These are phyloP conservation scores for Emys orbicularis DNA, from an alignment of 2,797 vertebrate species.

Conservation along the genomic window DNA sequence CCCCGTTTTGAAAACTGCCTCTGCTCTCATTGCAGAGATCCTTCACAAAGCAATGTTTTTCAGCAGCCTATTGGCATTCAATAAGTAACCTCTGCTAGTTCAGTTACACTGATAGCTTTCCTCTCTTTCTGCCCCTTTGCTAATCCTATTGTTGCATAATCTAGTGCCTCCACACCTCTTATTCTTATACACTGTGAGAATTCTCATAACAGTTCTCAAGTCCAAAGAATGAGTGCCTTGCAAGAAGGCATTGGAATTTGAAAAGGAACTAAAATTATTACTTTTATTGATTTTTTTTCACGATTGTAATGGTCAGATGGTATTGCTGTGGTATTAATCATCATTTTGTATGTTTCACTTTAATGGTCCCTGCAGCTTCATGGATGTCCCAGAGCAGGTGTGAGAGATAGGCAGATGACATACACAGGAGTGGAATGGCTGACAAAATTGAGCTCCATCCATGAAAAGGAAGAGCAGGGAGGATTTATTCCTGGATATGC, in stretches of 20 bases:
- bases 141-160: background rate
- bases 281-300: background rate
- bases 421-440: background rate
- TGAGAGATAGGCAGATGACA: background rate
- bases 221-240: background rate
- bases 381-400: background rate
- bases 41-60: background rate
- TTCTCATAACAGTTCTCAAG: background rate
- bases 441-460: background rate
- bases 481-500: background rate
- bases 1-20: background rate
- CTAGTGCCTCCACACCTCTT: background rate
- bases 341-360: background rate
- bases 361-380: background rate
- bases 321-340: background rate
- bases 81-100: background rate
- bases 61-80: background rate
- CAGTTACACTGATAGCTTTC: background rate
- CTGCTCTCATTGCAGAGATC: background rate
- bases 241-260: background rate
- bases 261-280: background rate
- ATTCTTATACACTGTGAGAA: background rate
- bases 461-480: background rate
- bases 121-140: background rate
- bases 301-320: background rate